Base-by-base conservation (phyloP, 2,888 invertebrate genomes). In the Teleiodes luculella region DNA sequence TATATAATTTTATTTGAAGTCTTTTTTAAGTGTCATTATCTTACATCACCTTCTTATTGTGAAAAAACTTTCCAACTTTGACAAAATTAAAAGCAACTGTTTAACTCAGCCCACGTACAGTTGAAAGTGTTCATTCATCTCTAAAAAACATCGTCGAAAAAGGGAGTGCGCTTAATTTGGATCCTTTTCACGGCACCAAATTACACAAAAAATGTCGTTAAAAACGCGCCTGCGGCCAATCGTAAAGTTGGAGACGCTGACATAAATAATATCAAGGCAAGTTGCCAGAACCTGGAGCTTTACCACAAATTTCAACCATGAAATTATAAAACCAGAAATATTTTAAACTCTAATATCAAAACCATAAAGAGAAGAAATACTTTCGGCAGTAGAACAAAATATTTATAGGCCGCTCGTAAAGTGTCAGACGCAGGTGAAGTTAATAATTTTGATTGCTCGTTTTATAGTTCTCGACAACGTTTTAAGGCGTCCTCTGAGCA, bases 231-330 rank as follows among this genome's bases (percentile, higher is more conserved):
- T 62, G 65, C 59, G 64, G 65, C 62, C 57, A 69, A 71, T 76
- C 78, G 70, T 76, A 77, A 78, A 79, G 60, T 74, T 70, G 67
- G 75, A 71, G 75, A 74, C 70, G 71, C 77, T 78, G 82, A 83
- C 84, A 84, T 84, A 84, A 85, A 86, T 85, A 80, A 84, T 83
- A 80, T 80, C 68, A 75, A 78, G 77, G 70, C 68, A 69, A 68
- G 72, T 66, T 74, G 72, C 72, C 72, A 78, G 74, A 76, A 74
- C 67, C 74, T 70, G 66, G 67, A 67, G 11, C 31, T 48, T 24
- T 24, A 49, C 39, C 47, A 47, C 51, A 36, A 39, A 48, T 37
- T 20, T 31, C 13, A 39, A 55, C 55, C 30, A 33, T 37, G 46
- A 30, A 10, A 39, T 3, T 24, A 41, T 41, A 28, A 18, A 28